Percentiles rank a stretch among this genome's conserved stretches.
These are phyloP conservation scores for Dryocosmus kuriphilus DNA, from an alignment of 2,888 invertebrate genomes.

Conservation along the genomic window DNA sequence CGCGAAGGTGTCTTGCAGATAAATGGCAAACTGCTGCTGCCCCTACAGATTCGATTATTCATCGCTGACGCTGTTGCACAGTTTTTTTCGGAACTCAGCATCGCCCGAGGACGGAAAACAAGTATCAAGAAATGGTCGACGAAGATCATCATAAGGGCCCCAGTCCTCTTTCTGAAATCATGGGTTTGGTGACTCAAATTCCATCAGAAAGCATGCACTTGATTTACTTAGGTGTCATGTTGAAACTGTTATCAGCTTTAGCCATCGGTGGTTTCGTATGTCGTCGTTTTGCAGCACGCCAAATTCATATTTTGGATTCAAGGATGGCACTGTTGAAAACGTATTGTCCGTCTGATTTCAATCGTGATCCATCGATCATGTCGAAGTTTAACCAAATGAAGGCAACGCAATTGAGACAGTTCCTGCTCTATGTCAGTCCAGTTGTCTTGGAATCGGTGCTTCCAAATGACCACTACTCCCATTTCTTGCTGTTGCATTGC, in stretches of 20 bases:
- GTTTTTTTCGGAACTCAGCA: conserved; percentile 26
- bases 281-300: not conserved
- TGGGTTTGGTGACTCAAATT: conserved; percentile 7
- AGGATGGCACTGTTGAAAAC: conserved; percentile 26
- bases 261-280: not conserved
- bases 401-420: conserved; percentile 48
- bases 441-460: conserved; percentile 30
- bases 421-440: conserved; percentile 39
- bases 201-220: conserved; percentile 18
- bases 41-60: conserved; percentile 25
- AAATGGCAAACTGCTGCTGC: not conserved
- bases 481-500: conserved; percentile 40
- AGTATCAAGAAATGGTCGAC: not conserved
- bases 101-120: not conserved
- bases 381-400: conserved; percentile 38
- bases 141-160: conserved; percentile 5
- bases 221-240: not conserved
- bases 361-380: conserved; percentile 41
- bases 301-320: not conserved
- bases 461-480: conserved; percentile 21
- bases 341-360: conserved; percentile 44
- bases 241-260: not conserved
- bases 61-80: conserved; percentile 44
- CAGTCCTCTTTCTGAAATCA: not conserved
- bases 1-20: conserved; percentile 24